Evolutionary conservation across 2,113 vertebrate genomes (phyloP).

Genomic region (Siniperca knerii): DNA sequence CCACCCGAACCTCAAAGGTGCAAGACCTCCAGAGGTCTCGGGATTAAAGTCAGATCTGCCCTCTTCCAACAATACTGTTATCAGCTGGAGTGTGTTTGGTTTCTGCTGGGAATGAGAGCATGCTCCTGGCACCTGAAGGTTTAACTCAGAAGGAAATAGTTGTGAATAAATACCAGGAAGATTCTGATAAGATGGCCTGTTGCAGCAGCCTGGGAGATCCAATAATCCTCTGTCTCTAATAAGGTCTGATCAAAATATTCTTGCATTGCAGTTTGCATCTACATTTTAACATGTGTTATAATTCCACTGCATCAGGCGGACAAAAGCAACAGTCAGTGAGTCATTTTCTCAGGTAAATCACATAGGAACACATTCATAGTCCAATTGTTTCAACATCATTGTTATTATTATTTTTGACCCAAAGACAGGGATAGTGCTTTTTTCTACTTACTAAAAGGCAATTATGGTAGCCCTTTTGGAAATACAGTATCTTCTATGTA

Average conservation of each 20-base stretch:
- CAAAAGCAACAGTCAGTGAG: background rate
- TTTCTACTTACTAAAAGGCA: background rate
- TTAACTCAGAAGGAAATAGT: slow-evolving; percentile 31
- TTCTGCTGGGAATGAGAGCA: slow-evolving; percentile 43
- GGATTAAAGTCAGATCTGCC: slow-evolving; percentile 55
- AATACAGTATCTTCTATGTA: too few species aligned
- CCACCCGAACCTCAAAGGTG: slow-evolving; percentile 11
- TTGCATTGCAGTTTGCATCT: background rate
- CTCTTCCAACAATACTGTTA: slow-evolving; percentile 31
- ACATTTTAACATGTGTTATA: background rate
- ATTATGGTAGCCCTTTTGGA: too few species aligned
- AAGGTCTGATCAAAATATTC: background rate
- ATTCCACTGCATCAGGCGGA: background rate
- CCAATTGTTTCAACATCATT: background rate
- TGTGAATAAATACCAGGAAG: slow-evolving; percentile 19
- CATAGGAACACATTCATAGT: background rate
- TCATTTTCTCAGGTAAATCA: background rate
- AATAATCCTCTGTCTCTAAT: background rate
- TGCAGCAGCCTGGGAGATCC: slow-evolving; percentile 8
- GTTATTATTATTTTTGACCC: background rate
- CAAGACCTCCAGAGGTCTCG: slow-evolving; percentile 14
- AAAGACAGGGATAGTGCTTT: background rate
- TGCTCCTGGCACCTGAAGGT: slow-evolving; percentile 17
- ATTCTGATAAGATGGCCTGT: slow-evolving; percentile 5
- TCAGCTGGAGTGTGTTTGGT: slow-evolving; percentile 53